Evolutionary conservation across 2,113 vertebrate species (phyloP), one percentile per base, ranked within the genome.

Genomic region (Sminthopsis crassicaudata): DNA sequence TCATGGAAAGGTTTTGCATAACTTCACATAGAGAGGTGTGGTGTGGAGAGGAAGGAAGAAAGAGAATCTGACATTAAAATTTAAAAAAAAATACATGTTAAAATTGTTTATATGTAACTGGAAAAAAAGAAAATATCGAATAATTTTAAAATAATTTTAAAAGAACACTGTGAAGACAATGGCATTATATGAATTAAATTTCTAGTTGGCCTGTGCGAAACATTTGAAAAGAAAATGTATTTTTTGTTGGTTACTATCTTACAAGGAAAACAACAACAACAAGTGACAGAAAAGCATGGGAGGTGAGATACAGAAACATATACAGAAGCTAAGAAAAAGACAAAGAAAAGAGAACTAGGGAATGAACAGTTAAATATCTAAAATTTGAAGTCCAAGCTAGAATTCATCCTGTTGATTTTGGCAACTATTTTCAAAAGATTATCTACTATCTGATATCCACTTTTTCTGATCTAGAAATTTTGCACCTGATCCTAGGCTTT

Each of bases 391-490:
- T 8, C 7, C 36, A 16, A 36, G 11, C 30, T 12, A 67, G 12
- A 84, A 84, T 84, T 84, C 16, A 42, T n/a, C 19, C n/a, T 84
- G 67, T 84, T 84, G 67, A 8, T 19, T 76, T 76, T 84, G 19
- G 67, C 36, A 84, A 23, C 36, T 42, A 8, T 23, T 84, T 84
- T 84, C 67, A 84, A 19, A 42, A 22, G 5, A 19, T 42, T 42
- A 84, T 84, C 67, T n/a, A 84, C 23, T 7, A 84, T 84, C 16
- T 84, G 67, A 11, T 84, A 22, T 84, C 8, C 55, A 12, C 42
- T 5, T 84, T 84, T 84, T 91, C 23, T 92, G n/a, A 84, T 91
- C 54, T 92, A 91, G 7, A 91, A 22, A 1, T 93, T 93, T 93
- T 8, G 51, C 46, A 67, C 12, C n/a, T 93, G n/a, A 42, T 84